These are phyloP conservation scores for Typhlomys cinereus DNA, from an alignment of 2,113 vertebrate genomes.

Conservation along the genomic window DNA sequence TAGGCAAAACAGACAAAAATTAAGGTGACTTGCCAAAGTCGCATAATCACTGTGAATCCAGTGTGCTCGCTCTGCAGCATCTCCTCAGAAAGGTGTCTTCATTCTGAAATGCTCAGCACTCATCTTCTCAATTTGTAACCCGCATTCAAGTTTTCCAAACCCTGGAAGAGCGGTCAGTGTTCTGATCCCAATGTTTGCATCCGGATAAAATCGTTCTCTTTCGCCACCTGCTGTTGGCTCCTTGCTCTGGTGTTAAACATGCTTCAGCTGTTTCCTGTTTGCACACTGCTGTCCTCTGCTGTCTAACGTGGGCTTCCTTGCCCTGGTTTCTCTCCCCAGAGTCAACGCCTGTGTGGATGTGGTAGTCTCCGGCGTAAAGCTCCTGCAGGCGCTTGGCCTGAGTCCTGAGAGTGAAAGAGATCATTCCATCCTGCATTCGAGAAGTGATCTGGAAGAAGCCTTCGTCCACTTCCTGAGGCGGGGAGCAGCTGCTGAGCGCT, in stretches of 20 bases:
- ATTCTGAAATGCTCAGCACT: background rate
- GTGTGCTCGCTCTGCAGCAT: background rate
- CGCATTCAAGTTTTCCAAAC: background rate
- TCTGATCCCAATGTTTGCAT: background rate
- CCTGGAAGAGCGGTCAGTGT: background rate
- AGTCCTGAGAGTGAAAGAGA: constrained; percentile 87
- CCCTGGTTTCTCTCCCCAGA: constrained; percentile 77
- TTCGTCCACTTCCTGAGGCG: constrained; percentile 93
- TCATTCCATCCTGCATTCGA: constrained; percentile 88
- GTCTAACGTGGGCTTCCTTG: background rate
- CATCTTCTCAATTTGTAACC: background rate
- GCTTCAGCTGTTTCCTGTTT: background rate
- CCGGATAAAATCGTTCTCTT: background rate
- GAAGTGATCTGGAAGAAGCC: constrained; percentile 90
- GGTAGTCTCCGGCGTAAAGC: constrained; percentile 94
- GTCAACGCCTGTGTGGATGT: constrained; percentile 98
- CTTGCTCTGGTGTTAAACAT: background rate
- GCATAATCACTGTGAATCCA: background rate
- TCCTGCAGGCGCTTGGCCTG: constrained; percentile 92
- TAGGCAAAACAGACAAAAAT: constrained; percentile 20
- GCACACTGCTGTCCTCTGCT: background rate
- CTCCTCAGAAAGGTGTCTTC: constrained; percentile 8
- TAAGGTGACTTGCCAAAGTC: background rate
- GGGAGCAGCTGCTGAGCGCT: constrained; percentile 96
- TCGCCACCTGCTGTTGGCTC: background rate